phyloP scores from a whole-genome alignment of 2,113 vertebrate genomes.

The Protobothrops mucrosquamatus region DNA sequence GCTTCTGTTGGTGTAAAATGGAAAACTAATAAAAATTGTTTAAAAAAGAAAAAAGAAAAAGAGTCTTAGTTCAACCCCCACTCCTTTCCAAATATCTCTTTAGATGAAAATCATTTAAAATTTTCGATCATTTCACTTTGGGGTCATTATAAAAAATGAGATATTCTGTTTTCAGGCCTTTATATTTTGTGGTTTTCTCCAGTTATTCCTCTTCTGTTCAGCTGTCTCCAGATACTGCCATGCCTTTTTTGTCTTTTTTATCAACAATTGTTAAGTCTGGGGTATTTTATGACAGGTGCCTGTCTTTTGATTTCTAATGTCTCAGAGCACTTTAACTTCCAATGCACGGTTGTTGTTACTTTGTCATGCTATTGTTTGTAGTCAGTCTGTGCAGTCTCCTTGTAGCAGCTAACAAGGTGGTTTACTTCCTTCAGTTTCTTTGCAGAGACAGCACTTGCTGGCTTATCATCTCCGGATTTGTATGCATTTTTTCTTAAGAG shows the following conservation, averaged over 20 bases:
- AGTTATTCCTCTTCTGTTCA: neutral
- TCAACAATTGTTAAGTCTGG: neutral
- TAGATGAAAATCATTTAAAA: neutral
- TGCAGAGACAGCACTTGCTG: neutral
- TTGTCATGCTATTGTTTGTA: neutral
- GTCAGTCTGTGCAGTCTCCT: neutral
- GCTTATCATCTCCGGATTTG: neutral
- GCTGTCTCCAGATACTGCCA: neutral
- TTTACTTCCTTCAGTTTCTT: neutral
- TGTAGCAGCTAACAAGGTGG: neutral
- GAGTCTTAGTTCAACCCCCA: neutral
- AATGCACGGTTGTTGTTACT: neutral
- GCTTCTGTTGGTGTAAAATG: too few species aligned
- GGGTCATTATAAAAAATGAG: neutral
- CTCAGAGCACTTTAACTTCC: neutral
- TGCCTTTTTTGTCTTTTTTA: neutral
- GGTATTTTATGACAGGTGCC: neutral
- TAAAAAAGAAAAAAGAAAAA: too few species aligned
- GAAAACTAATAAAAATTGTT: too few species aligned
- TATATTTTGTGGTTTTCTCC: neutral
- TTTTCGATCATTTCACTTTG: neutral
- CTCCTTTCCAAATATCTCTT: neutral
- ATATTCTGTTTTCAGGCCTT: neutral
- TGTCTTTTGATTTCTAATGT: neutral
- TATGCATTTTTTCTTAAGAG: neutral